Conservation (phyloP, 2,113 vertebrate species). For the Pygoscelis antarcticus region DNA sequence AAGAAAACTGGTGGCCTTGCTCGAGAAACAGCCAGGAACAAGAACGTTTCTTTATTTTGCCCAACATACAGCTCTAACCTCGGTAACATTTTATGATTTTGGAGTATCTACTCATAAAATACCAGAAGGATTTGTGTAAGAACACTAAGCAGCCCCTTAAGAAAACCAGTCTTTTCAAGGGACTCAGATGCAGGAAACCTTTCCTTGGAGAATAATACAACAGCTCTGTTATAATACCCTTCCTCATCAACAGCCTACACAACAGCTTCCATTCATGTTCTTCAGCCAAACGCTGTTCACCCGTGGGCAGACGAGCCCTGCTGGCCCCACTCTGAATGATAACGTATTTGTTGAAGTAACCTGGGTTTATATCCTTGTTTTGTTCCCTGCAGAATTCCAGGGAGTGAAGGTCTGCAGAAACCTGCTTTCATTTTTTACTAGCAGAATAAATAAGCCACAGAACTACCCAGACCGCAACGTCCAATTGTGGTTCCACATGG, state of each 20-base stretch:
- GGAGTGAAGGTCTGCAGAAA: not conserved
- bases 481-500: not conserved
- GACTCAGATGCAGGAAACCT: not conserved
- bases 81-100: not conserved
- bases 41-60: not conserved
- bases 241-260: not conserved
- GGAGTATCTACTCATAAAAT: not conserved
- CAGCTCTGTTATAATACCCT: not conserved
- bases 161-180: not conserved
- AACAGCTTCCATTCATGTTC: not conserved
- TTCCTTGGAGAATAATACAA: not conserved
- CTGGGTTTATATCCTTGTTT: not conserved
- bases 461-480: not conserved
- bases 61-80: not conserved
- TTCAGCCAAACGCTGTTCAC: not conserved
- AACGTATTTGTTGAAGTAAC: not conserved
- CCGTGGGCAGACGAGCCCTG: fast-evolving
- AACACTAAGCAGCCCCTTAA: not conserved
- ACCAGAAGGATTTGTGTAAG: not conserved
- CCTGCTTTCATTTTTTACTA: not conserved
- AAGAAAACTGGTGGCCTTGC: not conserved
- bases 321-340: not conserved
- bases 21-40: not conserved
- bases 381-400: not conserved
- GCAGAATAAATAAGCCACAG: not conserved